Percentiles rank a stretch among this genome's conserved stretches.
Conservation (phyloP, 2,888 invertebrate genomes). For the Eupithecia inturbata region DNA sequence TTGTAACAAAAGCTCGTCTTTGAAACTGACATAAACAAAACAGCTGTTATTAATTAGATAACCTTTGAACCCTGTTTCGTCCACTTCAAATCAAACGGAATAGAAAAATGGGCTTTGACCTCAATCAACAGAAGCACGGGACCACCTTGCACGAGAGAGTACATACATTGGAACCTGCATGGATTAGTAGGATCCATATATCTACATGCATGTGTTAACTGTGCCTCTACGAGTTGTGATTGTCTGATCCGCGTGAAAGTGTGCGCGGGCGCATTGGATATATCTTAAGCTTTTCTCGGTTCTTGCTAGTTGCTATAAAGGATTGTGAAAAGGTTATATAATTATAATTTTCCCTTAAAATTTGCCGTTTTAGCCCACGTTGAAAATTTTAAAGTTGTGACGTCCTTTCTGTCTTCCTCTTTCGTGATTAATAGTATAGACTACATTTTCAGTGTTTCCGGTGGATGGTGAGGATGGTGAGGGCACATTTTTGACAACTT, state of each 20-base stretch:
- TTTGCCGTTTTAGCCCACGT: neutral
- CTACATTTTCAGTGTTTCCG: no score
- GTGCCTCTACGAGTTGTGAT: neutral
- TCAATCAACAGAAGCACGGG: constrained; percentile 27
- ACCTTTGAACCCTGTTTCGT: constrained; percentile 7
- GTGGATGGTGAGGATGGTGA: no score
- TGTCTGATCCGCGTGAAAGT: neutral
- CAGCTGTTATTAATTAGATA: constrained; percentile 14
- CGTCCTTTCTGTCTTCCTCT: no score
- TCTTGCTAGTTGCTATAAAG: neutral
- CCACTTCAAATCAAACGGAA: constrained; percentile 27
- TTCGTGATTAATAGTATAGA: no score
- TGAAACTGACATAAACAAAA: constrained; percentile 14
- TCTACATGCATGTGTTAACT: neutral
- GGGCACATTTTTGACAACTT: no score
- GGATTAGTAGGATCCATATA: neutral
- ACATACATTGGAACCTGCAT: neutral
- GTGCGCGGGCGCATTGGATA: constrained; percentile 1
- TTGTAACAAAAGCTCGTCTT: neutral
- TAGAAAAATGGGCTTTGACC: constrained; percentile 31
- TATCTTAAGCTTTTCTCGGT: neutral
- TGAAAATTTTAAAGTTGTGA: no score
- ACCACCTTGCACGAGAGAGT: constrained; percentile 25
- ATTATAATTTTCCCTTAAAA: no score
- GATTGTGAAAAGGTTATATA: neutral